Base-by-base conservation (phyloP, 2,113 vertebrate genomes). In the Haemorhous mexicanus region DNA sequence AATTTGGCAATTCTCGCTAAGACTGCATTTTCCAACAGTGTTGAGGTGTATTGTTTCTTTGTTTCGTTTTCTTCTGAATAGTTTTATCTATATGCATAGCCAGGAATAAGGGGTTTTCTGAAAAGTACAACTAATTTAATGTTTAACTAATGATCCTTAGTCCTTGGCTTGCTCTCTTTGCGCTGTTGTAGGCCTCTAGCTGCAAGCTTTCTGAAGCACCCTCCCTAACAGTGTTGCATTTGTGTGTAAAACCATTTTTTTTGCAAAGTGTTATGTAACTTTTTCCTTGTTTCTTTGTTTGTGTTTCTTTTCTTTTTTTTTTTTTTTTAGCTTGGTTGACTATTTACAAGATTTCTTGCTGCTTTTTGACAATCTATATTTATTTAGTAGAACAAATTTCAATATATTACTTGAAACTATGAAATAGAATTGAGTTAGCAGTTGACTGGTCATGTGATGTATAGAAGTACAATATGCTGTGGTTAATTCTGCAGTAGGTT, bases 351-450 rank as follows among this genome's bases (percentile, higher is more conserved):
- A 97, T 91, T 94, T 98, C 97, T 98, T 99, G 98, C 98, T 99
- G 97, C 98, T 98, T 98, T 98, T 98, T 97, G 99, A 99, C 99
- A 99, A 99, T 99, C 93, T 98, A 94, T 98, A 98, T 98, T 98
- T 98, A 98, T 98, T 98, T 98, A 97, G 97, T 95, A 95, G 96
- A 96, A 95, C 95, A 91, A 94, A 96, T 95, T 95, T 97, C 96
- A 96, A 92, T 96, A 92, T 95, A 95, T 97, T 98, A 98, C 97
- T 98, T 98, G 98, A 98, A 98, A 97, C 96, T 97, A 95, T 96
- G 93, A 97, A 92, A 84, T 97, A 96, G 95, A 95, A 85, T 66
- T 97, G 96, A 97, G 87, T 98, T 97, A 98, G 96, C 95, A 96
- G 74, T 97, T 96, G 97, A 94, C 72, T 90, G 94, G 95, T 93